A percentile compares a stretch with the other conserved stretches of the same genome.
phyloP scores from a whole-genome alignment of 2,888 invertebrate species.

The Esperia sulphurella region DNA sequence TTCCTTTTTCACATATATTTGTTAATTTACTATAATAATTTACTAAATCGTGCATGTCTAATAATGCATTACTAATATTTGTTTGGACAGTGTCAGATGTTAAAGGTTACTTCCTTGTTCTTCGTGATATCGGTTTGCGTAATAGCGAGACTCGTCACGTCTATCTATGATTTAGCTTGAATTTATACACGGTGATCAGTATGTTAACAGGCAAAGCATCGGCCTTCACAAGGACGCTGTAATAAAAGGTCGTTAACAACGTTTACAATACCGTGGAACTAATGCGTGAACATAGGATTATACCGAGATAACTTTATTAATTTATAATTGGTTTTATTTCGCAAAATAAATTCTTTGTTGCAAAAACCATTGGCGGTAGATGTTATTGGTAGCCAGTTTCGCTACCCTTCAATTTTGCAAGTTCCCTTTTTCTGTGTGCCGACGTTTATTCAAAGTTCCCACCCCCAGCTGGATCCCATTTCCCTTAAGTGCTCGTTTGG shows the following conservation, averaged over 20 bases:
- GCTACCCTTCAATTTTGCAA: slow-evolving; percentile 28
- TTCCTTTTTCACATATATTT: slow-evolving; percentile 12
- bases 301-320: slow-evolving; percentile 1
- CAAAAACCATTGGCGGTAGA: slow-evolving; percentile 38
- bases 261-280: slow-evolving; percentile 32
- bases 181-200: slow-evolving; percentile 40
- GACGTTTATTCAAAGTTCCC: slow-evolving; percentile 29
- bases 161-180: slow-evolving; percentile 33
- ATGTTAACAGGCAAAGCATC: slow-evolving; percentile 47
- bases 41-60: slow-evolving; percentile 59
- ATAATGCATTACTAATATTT: slow-evolving; percentile 63
- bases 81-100: slow-evolving; percentile 61
- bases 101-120: slow-evolving; percentile 73
- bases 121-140: slow-evolving; percentile 52
- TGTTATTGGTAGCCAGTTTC: slow-evolving; percentile 21
- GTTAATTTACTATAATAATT: slow-evolving; percentile 17
- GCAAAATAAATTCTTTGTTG: slow-evolving; percentile 25
- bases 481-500: slow-evolving; percentile 46
- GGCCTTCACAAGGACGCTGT: slow-evolving; percentile 68
- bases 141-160: slow-evolving; percentile 55
- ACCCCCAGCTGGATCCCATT: slow-evolving; percentile 39
- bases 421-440: slow-evolving; percentile 23
- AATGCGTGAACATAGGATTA: slow-evolving; percentile 23
- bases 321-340: not conserved
- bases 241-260: slow-evolving; percentile 40